Conservation (phyloP, 2,113 vertebrate species). For the Echinops telfairi region DNA sequence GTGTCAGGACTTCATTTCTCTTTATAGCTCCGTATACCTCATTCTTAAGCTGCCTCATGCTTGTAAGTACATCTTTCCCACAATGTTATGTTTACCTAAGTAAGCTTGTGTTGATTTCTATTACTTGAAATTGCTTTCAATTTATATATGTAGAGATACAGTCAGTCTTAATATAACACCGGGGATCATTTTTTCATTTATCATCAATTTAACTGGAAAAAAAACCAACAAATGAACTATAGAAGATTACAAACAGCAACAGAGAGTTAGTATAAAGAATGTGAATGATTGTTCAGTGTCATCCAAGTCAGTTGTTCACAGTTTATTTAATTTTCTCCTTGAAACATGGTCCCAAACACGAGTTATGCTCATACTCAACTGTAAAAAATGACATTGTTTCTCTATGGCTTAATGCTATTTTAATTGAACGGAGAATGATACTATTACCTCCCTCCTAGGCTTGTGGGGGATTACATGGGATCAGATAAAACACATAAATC, state of each 20-base stretch:
- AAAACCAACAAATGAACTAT: background rate
- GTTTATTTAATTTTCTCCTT: background rate
- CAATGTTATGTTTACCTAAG: background rate
- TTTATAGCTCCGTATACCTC: background rate
- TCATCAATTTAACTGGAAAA: background rate
- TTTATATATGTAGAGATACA: background rate
- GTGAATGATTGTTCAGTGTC: background rate
- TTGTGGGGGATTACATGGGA: background rate
- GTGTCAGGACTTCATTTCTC: background rate
- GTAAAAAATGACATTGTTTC: background rate
- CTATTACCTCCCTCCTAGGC: background rate
- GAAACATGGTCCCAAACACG: background rate
- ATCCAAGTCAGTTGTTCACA: background rate
- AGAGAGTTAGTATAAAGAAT: slow-evolving; percentile 12
- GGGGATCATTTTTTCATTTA: background rate
- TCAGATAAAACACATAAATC: background rate
- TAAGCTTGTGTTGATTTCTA: background rate
- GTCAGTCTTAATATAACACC: slow-evolving; percentile 32
- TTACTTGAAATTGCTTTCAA: background rate
- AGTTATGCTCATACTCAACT: slow-evolving; percentile 20
- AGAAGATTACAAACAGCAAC: background rate
- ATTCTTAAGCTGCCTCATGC: background rate
- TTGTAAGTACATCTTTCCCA: background rate
- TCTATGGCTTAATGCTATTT: background rate
- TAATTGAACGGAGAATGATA: background rate